Conservation (phyloP, 2,797 vertebrate genomes). For the Leptatherina wallacei region DNA sequence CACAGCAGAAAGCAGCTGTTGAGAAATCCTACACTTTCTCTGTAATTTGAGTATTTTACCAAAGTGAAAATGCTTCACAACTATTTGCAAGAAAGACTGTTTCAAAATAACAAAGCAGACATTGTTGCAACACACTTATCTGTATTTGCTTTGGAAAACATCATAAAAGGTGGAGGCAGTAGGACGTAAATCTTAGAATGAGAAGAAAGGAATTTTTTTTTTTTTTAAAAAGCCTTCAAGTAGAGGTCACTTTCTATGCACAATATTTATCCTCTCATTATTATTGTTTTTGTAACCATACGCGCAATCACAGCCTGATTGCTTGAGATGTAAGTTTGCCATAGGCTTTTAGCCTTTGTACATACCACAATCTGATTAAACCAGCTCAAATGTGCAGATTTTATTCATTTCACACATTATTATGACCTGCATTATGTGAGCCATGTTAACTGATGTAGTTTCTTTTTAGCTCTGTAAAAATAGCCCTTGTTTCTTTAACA, state of each 20-base stretch:
- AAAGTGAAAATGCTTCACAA: not conserved
- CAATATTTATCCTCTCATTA: constrained; percentile 40
- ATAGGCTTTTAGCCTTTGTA: constrained; percentile 11
- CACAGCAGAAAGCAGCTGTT: constrained; percentile 63
- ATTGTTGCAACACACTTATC: not conserved
- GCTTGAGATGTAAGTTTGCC: constrained; percentile 16
- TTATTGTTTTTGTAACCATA: constrained; percentile 43
- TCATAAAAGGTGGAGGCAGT: not conserved
- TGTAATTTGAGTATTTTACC: not conserved
- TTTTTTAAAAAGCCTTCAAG: constrained; percentile 6
- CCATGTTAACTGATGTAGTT: constrained; percentile 2
- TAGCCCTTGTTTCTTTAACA: constrained; percentile 11
- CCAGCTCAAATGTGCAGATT: not conserved
- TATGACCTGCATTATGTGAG: constrained; percentile 15
- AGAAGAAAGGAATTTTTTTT: not conserved
- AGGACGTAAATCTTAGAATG: constrained; percentile 4
- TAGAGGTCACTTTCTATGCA: constrained; percentile 13
- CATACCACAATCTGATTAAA: constrained; percentile 38
- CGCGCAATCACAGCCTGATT: constrained; percentile 55
- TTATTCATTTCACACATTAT: constrained; percentile 30
- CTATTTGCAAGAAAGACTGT: not conserved
- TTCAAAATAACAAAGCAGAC: constrained; percentile 9
- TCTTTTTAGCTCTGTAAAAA: constrained; percentile 21
- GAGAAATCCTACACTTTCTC: not conserved
- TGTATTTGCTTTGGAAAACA: constrained; percentile 23